These are phyloP conservation scores for Nettapus auritus DNA, from an alignment of 2,113 vertebrate species.

Conservation along the genomic window DNA sequence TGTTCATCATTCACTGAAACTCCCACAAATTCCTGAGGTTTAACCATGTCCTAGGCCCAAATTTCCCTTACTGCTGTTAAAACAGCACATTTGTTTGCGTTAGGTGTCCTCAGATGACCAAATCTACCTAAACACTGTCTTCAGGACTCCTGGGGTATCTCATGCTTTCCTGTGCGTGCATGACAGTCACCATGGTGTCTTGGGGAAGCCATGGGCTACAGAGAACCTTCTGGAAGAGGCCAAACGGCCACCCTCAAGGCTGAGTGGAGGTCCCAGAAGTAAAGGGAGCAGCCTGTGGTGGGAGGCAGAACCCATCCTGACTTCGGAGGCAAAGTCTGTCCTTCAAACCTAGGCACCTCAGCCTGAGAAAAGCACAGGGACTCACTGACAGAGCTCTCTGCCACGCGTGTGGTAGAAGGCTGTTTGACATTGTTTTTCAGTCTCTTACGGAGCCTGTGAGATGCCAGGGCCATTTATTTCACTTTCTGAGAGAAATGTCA, in stretches of 20 bases:
- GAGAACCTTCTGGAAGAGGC: neutral
- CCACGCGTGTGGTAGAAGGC: rapidly evolving
- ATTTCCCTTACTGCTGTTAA: neutral
- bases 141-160: rapidly evolving
- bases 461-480: neutral
- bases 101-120: neutral
- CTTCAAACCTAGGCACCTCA: neutral
- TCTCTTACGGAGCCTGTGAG: neutral
- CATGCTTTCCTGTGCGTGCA: neutral
- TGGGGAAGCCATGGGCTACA: neutral
- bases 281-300: rapidly evolving
- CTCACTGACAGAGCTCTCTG: neutral
- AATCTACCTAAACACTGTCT: neutral
- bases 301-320: neutral
- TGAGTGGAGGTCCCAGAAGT: too few species aligned
- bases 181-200: neutral
- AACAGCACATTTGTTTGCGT: neutral
- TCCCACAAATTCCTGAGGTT: neutral
- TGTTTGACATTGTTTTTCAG: neutral
- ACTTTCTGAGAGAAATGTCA: neutral
- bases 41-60: neutral
- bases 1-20: neutral
- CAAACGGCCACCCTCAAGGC: rapidly evolving
- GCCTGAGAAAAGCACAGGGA: rapidly evolving
- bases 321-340: rapidly evolving